These are phyloP conservation scores for Peromyscus leucopus DNA, from an alignment of 2,113 vertebrate genomes.

Conservation along the genomic window DNA sequence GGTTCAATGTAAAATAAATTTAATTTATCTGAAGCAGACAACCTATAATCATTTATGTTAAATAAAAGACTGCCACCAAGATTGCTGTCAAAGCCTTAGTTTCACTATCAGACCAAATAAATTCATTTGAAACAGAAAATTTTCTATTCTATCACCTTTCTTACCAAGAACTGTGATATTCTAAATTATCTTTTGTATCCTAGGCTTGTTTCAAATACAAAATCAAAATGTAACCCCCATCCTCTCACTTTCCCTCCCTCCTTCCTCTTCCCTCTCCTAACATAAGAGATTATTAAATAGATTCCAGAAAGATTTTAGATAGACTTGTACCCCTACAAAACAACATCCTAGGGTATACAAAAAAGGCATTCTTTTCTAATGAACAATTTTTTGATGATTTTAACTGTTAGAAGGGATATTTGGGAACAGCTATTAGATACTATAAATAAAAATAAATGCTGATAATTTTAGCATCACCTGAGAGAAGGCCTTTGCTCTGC, in stretches of 20 bases:
- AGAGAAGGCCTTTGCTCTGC: background rate
- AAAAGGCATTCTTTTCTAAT: background rate
- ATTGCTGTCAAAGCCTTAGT: background rate
- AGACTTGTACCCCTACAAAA: background rate
- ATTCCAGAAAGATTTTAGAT: background rate
- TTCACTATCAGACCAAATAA: conserved; percentile 46
- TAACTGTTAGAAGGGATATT: background rate
- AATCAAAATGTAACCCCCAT: background rate
- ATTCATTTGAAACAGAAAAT: conserved; percentile 34
- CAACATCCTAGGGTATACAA: background rate
- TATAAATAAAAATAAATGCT: background rate
- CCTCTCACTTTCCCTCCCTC: background rate
- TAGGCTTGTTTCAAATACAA: conserved; percentile 25
- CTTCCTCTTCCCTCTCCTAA: background rate
- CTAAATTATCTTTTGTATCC: background rate
- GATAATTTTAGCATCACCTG: background rate
- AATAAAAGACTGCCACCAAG: background rate
- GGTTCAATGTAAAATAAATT: background rate
- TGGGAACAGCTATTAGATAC: background rate
- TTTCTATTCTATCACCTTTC: background rate
- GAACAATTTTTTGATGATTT: background rate
- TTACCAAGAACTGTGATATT: background rate
- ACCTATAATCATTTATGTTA: conserved; percentile 9
- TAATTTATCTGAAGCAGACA: background rate
- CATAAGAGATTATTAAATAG: background rate